Percentiles rank a stretch among this genome's conserved stretches.
Conservation (phyloP, 2,113 vertebrate species). For the Probosciger aterrimus region DNA sequence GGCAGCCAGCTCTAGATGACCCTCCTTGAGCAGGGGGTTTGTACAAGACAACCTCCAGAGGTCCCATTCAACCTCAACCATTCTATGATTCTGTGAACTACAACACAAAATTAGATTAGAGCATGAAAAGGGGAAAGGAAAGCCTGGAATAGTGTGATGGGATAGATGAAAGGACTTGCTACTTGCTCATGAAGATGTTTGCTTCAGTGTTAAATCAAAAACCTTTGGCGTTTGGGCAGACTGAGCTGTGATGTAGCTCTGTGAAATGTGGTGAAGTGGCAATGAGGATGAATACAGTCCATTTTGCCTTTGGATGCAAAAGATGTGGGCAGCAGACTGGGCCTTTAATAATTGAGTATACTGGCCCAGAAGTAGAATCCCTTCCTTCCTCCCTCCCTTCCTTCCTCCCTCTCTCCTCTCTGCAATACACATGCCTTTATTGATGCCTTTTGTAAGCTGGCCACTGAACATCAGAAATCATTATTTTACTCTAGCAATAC, state of each 20-base stretch:
- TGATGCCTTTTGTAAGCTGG: background rate
- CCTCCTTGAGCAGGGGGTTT: background rate
- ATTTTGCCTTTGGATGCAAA: background rate
- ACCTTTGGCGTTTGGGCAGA: background rate
- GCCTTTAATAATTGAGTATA: background rate
- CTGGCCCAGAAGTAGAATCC: background rate
- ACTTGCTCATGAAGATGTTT: background rate
- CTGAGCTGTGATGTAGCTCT: background rate
- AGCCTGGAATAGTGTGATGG: background rate
- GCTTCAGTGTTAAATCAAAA: background rate
- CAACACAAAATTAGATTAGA: background rate
- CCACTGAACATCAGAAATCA: background rate
- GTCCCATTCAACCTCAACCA: background rate
- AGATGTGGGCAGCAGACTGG: background rate
- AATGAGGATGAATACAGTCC: background rate
- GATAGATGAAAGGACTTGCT: background rate
- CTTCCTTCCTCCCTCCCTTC: background rate
- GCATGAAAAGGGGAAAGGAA: background rate
- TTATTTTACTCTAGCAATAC: background rate
- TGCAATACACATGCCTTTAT: background rate
- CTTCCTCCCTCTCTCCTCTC: background rate
- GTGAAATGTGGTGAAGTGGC: background rate
- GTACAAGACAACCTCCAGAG: background rate
- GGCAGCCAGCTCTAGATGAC: background rate
- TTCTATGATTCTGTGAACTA: background rate